These are phyloP conservation scores for Apamea monoglypha DNA, from an alignment of 2,888 invertebrate genomes.

Conservation along the genomic window DNA sequence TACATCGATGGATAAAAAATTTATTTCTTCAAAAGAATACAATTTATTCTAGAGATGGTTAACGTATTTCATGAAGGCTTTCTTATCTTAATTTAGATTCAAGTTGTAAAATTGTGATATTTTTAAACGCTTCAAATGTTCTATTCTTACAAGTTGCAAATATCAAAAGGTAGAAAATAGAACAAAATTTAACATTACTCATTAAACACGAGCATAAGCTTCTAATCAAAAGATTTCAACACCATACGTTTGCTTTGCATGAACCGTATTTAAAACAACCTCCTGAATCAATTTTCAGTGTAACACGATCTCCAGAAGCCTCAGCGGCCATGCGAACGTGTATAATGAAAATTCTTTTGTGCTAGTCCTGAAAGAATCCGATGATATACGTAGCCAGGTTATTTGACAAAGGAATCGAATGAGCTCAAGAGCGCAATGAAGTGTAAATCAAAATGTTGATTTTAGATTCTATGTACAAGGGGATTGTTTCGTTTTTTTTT, in stretches of 20 bases:
- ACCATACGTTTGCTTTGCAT: neutral
- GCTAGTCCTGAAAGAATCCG: conserved; percentile 46
- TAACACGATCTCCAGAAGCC: neutral
- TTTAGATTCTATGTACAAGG: conserved; percentile 25
- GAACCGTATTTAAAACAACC: conserved; percentile 3
- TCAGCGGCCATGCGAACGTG: conserved; percentile 5
- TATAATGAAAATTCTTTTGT: conserved; percentile 54
- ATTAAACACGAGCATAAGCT: neutral
- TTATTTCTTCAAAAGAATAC: neutral
- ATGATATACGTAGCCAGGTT: conserved; percentile 38
- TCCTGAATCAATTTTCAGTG: conserved; percentile 3
- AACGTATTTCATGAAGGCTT: neutral
- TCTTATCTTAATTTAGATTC: neutral
- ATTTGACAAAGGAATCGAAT: conserved; percentile 56
- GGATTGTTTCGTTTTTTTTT: neutral
- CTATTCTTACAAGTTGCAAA: neutral
- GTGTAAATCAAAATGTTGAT: conserved; percentile 24
- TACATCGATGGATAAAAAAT: no score
- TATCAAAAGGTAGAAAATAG: neutral
- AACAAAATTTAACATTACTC: neutral
- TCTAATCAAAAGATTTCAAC: neutral
- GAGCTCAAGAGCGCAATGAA: conserved; percentile 29
- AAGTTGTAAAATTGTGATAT: neutral
- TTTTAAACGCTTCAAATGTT: neutral
- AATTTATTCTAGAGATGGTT: neutral